Percentiles rank a stretch among this genome's conserved stretches.
Evolutionary conservation across 2,888 invertebrate species (phyloP).

Genomic region (Sinodicranocentrus sp.): DNA sequence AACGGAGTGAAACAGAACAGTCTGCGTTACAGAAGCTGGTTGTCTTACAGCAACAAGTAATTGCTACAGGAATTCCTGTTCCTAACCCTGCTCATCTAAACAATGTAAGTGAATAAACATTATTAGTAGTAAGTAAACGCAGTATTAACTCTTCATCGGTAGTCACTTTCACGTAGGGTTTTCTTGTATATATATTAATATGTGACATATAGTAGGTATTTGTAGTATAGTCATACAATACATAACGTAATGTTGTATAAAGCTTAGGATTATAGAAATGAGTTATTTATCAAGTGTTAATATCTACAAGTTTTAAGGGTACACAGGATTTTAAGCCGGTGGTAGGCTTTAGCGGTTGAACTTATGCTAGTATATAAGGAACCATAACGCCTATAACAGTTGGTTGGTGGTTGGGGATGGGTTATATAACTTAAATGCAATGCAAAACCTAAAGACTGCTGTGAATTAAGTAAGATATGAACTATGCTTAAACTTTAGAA

Average conservation of each 20-base stretch:
- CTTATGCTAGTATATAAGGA: neutral
- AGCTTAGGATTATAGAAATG: constrained; percentile 30
- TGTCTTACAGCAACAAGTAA: constrained; percentile 76
- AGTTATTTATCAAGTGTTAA: too few species aligned
- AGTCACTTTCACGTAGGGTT: neutral
- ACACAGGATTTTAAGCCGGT: constrained; percentile 16
- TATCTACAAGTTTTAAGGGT: constrained; percentile 10
- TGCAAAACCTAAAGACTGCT: constrained; percentile 58
- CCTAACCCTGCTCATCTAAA: constrained; percentile 72
- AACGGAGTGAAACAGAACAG: constrained; percentile 74
- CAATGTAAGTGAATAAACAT: constrained; percentile 74
- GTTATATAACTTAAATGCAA: constrained; percentile 28
- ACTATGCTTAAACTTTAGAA: too few species aligned
- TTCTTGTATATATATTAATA: neutral
- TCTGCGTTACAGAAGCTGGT: constrained; percentile 75
- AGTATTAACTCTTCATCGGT: constrained; percentile 1
- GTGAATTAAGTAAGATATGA: too few species aligned
- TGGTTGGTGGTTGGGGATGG: constrained; percentile 36
- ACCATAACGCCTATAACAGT: constrained; percentile 2
- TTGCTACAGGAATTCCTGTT: constrained; percentile 75
- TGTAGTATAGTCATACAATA: neutral
- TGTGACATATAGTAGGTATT: neutral
- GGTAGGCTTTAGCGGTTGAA: constrained; percentile 41
- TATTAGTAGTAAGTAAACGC: constrained; percentile 44
- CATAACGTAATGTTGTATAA: constrained; percentile 31